Evolutionary conservation across 2,797 vertebrate genomes (phyloP).

Genomic region (Squalus acanthias): DNA sequence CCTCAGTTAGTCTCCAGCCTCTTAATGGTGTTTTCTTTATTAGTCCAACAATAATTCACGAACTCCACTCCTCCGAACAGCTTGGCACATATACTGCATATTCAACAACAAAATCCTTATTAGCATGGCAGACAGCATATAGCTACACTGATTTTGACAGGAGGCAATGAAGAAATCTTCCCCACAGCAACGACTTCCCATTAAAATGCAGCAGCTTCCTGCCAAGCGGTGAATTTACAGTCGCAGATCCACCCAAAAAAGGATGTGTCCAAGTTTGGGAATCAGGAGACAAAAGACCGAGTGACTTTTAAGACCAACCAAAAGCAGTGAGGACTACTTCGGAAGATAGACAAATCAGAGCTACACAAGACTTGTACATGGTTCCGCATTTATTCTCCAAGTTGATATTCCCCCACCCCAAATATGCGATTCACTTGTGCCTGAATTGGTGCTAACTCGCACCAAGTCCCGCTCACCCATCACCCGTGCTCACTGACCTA

Average conservation of each 20-base stretch:
- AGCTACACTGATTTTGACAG: background rate
- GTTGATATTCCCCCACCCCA: background rate
- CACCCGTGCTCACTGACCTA: too few species aligned
- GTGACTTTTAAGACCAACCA: background rate
- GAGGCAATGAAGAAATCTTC: background rate
- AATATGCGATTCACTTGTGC: background rate
- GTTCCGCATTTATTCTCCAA: background rate
- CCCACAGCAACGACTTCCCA: background rate
- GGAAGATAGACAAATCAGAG: background rate
- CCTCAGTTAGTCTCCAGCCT: too few species aligned
- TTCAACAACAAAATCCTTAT: background rate
- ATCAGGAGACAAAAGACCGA: background rate
- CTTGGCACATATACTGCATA: background rate
- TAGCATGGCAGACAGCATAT: background rate
- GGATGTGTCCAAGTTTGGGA: background rate
- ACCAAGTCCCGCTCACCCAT: too few species aligned
- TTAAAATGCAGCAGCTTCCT: background rate
- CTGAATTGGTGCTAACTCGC: background rate
- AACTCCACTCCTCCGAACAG: too few species aligned
- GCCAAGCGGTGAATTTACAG: background rate
- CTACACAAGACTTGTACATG: background rate
- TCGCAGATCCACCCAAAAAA: background rate
- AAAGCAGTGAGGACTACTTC: background rate
- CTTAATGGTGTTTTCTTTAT: too few species aligned
- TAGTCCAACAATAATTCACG: too few species aligned